A percentile compares a stretch with the other conserved stretches of the same genome.
These are phyloP conservation scores for Crotalus viridis DNA, from an alignment of 2,113 vertebrate genomes.

Conservation along the genomic window DNA sequence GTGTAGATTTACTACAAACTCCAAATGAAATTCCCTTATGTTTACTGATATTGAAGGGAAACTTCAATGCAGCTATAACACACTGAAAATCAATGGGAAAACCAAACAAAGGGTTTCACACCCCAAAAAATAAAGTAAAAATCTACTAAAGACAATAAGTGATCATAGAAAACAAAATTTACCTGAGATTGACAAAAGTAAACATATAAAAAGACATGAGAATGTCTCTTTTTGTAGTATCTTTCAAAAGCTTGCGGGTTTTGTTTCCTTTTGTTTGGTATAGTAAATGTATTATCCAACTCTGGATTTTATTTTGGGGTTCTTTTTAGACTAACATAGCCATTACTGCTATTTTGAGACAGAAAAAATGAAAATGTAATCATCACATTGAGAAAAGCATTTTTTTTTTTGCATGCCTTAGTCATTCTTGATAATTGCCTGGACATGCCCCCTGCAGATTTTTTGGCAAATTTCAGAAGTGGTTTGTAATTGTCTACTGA, in stretches of 20 bases:
- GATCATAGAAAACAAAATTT: neutral
- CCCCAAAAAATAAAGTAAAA: neutral
- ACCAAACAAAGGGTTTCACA: neutral
- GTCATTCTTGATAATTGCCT: neutral
- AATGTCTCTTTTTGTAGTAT: neutral
- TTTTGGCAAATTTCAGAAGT: neutral
- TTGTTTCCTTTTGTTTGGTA: neutral
- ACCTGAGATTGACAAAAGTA: neutral
- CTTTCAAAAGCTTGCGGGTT: neutral
- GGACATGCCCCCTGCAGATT: neutral
- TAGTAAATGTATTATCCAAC: neutral
- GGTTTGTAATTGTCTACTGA: neutral
- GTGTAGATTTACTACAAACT: neutral
- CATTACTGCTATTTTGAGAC: neutral
- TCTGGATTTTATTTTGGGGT: neutral
- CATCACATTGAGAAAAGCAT: neutral
- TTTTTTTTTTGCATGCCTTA: neutral
- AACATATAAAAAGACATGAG: neutral
- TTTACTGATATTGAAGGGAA: neutral
- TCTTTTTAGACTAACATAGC: neutral
- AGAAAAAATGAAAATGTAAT: neutral
- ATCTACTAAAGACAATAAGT: neutral
- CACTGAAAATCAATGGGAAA: neutral
- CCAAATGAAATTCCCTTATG: neutral
- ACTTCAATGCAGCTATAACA: neutral